Conservation (phyloP, 2,888 invertebrate genomes). For the Abrostola triplasia region DNA sequence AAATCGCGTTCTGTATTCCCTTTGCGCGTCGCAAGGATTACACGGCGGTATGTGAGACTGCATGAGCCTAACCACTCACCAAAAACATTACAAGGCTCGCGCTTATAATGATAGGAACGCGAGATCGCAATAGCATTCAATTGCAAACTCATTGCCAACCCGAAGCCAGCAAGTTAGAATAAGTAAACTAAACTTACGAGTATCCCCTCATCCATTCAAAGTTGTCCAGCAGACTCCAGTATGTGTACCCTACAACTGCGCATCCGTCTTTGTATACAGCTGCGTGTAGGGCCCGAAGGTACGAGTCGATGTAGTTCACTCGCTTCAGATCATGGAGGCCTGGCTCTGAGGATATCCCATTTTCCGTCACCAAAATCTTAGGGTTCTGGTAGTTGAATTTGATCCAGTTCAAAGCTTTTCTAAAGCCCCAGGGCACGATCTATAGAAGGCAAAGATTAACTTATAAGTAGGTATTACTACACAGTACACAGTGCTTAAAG, state of each 20-base stretch:
- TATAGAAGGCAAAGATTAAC: slow-evolving; percentile 59
- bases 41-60: no score
- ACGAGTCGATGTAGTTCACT: slow-evolving; percentile 85
- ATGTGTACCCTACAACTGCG: slow-evolving; percentile 90
- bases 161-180: not conserved
- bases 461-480: no score
- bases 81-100: no score
- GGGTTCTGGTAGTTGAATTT: slow-evolving; percentile 89
- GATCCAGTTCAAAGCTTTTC: slow-evolving; percentile 90
- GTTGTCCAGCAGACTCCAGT: slow-evolving; percentile 94
- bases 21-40: no score
- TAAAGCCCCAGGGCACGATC: slow-evolving; percentile 91
- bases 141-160: no score
- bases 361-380: slow-evolving; percentile 89
- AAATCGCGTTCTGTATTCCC: no score
- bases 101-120: no score
- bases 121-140: no score
- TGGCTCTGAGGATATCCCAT: slow-evolving; percentile 86
- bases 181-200: slow-evolving; percentile 79
- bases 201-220: slow-evolving; percentile 94
- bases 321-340: slow-evolving; percentile 82
- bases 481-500: no score
- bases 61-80: no score
- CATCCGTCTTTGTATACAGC: slow-evolving; percentile 88
- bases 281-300: slow-evolving; percentile 79